A percentile compares a stretch with the other conserved stretches of the same genome.
Evolutionary conservation across 2,113 vertebrate genomes (phyloP).

Genomic region (Lates calcarifer): DNA sequence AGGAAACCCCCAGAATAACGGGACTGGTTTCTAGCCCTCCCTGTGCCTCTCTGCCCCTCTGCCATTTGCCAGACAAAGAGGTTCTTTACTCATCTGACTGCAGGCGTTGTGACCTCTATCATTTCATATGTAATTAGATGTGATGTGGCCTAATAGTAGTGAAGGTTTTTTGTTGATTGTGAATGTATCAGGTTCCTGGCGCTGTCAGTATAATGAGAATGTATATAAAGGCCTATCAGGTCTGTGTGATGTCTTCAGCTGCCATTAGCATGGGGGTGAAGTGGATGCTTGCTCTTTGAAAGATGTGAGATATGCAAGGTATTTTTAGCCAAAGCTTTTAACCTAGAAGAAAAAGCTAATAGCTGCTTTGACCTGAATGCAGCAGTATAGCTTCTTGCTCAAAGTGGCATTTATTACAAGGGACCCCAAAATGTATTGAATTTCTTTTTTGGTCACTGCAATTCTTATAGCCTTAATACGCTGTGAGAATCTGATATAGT

Average conservation of each 20-base stretch:
- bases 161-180: conserved; percentile 60
- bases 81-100: conserved; percentile 68
- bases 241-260: conserved; percentile 68
- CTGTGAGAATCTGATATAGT: neutral
- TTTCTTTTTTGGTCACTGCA: neutral
- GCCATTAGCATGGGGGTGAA: conserved; percentile 75
- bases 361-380: conserved; percentile 52
- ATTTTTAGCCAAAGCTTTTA: conserved; percentile 79
- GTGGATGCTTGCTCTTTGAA: conserved; percentile 72
- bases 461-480: neutral
- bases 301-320: conserved; percentile 79
- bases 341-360: conserved; percentile 55
- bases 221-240: conserved; percentile 70
- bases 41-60: neutral
- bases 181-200: conserved; percentile 61
- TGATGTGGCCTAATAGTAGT: conserved; percentile 62
- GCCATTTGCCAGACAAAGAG: conserved; percentile 63
- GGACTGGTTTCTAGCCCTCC: conserved; percentile 3
- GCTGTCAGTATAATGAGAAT: conserved; percentile 66
- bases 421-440: neutral
- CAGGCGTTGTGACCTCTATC: conserved; percentile 59
- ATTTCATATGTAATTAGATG: conserved; percentile 71
- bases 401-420: neutral
- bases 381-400: neutral
- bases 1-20: conserved; percentile 26